phyloP scores from a whole-genome alignment of 1,140 invertebrate genomes.

The Aporrectodea caliginosa region DNA sequence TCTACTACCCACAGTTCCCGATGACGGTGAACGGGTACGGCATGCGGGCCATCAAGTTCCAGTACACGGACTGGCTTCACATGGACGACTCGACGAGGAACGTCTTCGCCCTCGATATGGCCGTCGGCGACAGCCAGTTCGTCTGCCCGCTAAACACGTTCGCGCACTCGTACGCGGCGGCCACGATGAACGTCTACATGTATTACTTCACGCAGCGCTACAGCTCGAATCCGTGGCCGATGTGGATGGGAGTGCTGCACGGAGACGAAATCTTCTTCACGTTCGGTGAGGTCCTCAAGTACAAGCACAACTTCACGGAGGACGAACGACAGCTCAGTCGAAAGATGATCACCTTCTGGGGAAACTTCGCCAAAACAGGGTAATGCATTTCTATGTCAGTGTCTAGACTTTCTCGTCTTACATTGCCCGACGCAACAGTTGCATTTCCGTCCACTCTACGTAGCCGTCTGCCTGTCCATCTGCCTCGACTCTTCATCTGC shows the following conservation, averaged over 20 bases:
- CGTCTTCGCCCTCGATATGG: constrained; percentile 78
- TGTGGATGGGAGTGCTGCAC: constrained; percentile 91
- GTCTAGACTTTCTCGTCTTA: too few species aligned
- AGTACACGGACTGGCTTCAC: constrained; percentile 86
- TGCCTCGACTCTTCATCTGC: too few species aligned
- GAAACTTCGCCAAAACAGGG: constrained; percentile 83
- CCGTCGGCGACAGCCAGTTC: constrained; percentile 94
- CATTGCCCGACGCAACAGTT: too few species aligned
- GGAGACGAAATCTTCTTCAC: constrained; percentile 90
- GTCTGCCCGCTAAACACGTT: constrained; percentile 92
- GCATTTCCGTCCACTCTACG: too few species aligned
- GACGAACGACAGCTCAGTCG: constrained; percentile 74
- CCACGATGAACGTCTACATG: constrained; percentile 74
- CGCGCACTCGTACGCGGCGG: constrained; percentile 79
- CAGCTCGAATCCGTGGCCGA: constrained; percentile 76
- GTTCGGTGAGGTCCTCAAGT: constrained; percentile 82
- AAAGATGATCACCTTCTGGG: constrained; percentile 79
- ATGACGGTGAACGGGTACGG: constrained; percentile 69
- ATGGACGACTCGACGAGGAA: constrained; percentile 75
- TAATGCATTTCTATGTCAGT: too few species aligned
- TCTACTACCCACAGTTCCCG: constrained; percentile 49
- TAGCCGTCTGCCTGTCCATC: too few species aligned
- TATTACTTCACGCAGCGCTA: constrained; percentile 86
- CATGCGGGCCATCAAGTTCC: constrained; percentile 79
- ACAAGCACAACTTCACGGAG: constrained; percentile 65